Evolutionary conservation across 2,888 invertebrate genomes (phyloP).

Genomic region (Parthenolecanium corni): DNA sequence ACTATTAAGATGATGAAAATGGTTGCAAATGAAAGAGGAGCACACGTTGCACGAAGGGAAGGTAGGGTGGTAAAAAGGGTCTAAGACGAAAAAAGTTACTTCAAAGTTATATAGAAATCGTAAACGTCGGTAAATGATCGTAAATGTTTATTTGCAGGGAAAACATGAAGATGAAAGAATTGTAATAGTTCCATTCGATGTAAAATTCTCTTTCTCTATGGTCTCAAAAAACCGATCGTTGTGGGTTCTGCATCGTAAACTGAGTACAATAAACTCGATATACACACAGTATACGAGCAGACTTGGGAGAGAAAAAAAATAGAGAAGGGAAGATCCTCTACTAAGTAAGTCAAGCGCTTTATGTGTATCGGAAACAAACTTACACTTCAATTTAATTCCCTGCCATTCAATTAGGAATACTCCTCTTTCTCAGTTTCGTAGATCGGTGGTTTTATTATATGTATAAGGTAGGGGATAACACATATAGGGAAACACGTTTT

Average conservation of each 20-base stretch:
- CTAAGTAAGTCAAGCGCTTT: constrained; percentile 23
- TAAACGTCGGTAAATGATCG: constrained; percentile 28
- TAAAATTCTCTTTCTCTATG: constrained; percentile 19
- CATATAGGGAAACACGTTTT: background rate
- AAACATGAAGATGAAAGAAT: constrained; percentile 23
- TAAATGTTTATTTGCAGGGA: constrained; percentile 28
- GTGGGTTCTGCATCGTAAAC: constrained; percentile 28
- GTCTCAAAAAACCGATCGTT: constrained; percentile 25
- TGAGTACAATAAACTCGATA: constrained; percentile 25
- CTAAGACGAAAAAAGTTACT: constrained; percentile 21
- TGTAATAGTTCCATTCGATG: constrained; percentile 27
- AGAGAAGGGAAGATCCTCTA: constrained; percentile 21
- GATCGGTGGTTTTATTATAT: no score
- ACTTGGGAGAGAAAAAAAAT: no score
- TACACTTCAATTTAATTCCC: constrained; percentile 27
- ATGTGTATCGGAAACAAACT: constrained; percentile 27
- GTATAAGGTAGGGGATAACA: no score
- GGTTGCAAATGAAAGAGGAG: background rate
- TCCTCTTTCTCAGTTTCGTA: background rate
- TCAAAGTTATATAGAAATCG: constrained; percentile 22
- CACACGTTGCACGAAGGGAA: constrained; percentile 1
- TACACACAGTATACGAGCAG: background rate
- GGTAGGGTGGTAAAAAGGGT: background rate
- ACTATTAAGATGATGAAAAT: background rate
- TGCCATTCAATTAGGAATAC: constrained; percentile 24